These are phyloP conservation scores for Delia radicum DNA, from an alignment of 1,140 invertebrate species.

Conservation along the genomic window DNA sequence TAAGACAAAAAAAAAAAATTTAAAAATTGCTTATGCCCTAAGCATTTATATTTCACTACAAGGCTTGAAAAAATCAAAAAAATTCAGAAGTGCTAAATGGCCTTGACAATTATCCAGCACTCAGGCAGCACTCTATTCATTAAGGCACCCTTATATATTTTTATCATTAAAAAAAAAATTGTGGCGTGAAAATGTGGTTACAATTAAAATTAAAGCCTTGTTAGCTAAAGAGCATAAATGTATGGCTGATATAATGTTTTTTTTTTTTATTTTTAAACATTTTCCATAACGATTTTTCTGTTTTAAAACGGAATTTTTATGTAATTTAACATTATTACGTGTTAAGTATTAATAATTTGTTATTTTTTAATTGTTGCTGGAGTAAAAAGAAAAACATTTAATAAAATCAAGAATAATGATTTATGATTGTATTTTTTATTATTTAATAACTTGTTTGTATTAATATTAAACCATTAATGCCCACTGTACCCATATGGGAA, in stretches of 20 bases:
- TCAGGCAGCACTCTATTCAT: too few species aligned
- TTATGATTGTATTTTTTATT: background rate
- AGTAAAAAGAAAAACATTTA: conserved; percentile 18
- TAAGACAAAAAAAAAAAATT: too few species aligned
- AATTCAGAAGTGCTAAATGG: too few species aligned
- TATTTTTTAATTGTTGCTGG: conserved; percentile 23
- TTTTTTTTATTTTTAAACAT: background rate
- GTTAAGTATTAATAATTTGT: conserved; percentile 28
- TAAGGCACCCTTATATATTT: too few species aligned
- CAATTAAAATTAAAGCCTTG: conserved; percentile 11
- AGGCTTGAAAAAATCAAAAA: too few species aligned
- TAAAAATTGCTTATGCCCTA: too few species aligned
- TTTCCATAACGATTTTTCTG: background rate
- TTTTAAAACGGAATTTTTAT: background rate
- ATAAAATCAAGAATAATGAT: conserved; percentile 10
- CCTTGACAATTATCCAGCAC: too few species aligned
- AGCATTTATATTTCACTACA: too few species aligned
- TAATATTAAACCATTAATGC: background rate
- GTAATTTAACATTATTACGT: conserved; percentile 29
- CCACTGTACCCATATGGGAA: too few species aligned
- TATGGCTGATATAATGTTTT: background rate
- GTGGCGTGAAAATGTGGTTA: conserved; percentile 17
- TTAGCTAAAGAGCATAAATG: background rate
- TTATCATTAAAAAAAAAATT: too few species aligned
- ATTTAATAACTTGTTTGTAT: too few species aligned